Evolutionary conservation across 2,113 vertebrate genomes (phyloP).

Genomic region (Myotis lucifugus): DNA sequence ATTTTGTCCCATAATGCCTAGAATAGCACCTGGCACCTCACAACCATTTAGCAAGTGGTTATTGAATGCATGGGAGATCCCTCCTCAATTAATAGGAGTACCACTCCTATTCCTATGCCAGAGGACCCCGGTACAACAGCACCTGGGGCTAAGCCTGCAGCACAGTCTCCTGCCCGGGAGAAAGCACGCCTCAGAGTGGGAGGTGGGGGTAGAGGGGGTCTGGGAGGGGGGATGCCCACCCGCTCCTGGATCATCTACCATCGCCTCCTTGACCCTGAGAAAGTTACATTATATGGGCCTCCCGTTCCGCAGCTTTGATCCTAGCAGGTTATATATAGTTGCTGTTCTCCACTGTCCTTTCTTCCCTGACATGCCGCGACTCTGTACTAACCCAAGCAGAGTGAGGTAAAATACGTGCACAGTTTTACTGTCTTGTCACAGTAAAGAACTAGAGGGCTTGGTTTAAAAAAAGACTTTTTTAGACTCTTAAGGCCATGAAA

Average conservation of each 20-base stretch:
- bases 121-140: neutral
- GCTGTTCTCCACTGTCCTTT: neutral
- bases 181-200: fast-evolving
- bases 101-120: neutral
- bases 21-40: neutral
- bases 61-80: neutral
- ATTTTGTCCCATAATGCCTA: neutral
- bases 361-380: neutral
- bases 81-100: neutral
- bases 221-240: too few relatives aligned
- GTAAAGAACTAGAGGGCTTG: neutral
- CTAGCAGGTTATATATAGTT: neutral
- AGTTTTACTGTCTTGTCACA: neutral
- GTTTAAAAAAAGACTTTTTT: neutral
- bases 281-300: neutral
- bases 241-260: neutral
- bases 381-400: neutral
- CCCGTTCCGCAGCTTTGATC: neutral
- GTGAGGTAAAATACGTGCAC: neutral
- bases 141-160: fast-evolving
- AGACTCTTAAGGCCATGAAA: neutral
- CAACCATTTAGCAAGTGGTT: neutral
- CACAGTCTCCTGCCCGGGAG: fast-evolving
- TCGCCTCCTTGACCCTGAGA: neutral
- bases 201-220: too few relatives aligned